phyloP scores from a whole-genome alignment of 2,888 invertebrate species.

The Apamea epomidion region DNA sequence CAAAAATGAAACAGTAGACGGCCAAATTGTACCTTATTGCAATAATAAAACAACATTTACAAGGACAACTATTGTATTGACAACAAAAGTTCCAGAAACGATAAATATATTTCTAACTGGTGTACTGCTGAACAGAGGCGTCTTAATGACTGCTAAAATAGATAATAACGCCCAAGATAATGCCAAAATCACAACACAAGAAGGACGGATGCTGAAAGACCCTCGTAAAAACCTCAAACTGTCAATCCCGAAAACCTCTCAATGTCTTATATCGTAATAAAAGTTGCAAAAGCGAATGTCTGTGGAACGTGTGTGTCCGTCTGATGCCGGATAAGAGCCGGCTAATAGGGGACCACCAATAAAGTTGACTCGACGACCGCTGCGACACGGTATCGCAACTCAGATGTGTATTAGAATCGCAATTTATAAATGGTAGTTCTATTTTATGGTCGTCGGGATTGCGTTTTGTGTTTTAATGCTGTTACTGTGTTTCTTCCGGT shows the following conservation, averaged over 20 bases:
- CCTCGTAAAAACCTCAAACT: not conserved
- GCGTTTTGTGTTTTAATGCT: constrained; percentile 39
- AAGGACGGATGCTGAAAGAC: not conserved
- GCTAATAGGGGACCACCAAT: constrained; percentile 79
- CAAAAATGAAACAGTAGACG: not conserved
- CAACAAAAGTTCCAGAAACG: not conserved
- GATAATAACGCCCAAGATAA: not conserved
- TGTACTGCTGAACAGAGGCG: not conserved
- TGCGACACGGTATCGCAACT: constrained; percentile 65
- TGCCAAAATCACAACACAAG: not conserved
- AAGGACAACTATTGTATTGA: not conserved
- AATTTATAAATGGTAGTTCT: constrained; percentile 77
- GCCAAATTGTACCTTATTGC: not conserved
- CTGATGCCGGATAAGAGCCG: constrained; percentile 73
- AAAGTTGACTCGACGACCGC: constrained; percentile 66
- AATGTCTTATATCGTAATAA: constrained; percentile 61
- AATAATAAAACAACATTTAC: not conserved
- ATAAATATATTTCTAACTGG: not conserved
- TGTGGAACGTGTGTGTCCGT: constrained; percentile 70
- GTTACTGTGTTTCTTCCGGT: constrained; percentile 36
- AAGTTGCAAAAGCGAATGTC: constrained; percentile 65
- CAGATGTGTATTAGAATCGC: constrained; percentile 70
- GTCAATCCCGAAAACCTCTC: constrained; percentile 30
- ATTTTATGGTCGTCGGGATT: constrained; percentile 69
- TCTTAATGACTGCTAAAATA: not conserved